Evolutionary conservation across 2,113 vertebrate species (phyloP), one percentile per base, ranked within the genome.

Genomic region (Limnothrissa miodon): DNA sequence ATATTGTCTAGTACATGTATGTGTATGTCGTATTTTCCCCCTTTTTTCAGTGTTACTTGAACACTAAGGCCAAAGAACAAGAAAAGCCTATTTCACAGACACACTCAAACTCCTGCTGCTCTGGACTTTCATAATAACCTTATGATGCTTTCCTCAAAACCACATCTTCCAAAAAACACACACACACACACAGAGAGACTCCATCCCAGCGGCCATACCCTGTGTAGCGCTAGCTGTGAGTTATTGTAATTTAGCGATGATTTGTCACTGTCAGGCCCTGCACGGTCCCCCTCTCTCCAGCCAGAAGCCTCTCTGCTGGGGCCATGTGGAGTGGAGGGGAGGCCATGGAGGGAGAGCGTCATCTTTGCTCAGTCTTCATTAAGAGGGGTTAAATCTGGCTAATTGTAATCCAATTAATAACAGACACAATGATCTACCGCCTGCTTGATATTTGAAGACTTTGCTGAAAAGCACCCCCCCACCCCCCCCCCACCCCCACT

Each of bases 251-350:
- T 95, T 95, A 95, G 93, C 91, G 93, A 95, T 93, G 94, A 96
- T 95, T 96, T 95, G 94, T 96, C 95, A 95, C 93, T 95, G 95
- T 96, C 95, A 94, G 91, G 92, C 92, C 92, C 92, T 92, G 93
- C 90, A 13, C 93, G 92, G 91, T 94, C 92, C 93, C 92, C 6
- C 42, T 90, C 83, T 93, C 2, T 91, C 89, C 87, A 90, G 82
- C 91, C 90, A 93, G 92, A 93, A 91, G 88, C 93, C 85, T 93
- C 91, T 42, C 42, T 42, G 42, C 42, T 93, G 92, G 92, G 90
- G n/a, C 48, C 70, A 66, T 80, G 92, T 36, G 92, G 89, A 90
- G 56, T 81, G 78, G 78, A 91, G 91, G 90, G 93, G 91, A 92
- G 91, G 90, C 91, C 45, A 87, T 87, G 87, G 93, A n/a, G n/a